These are phyloP conservation scores for Whitmania pigra DNA, from an alignment of 1,140 invertebrate genomes.

Conservation along the genomic window DNA sequence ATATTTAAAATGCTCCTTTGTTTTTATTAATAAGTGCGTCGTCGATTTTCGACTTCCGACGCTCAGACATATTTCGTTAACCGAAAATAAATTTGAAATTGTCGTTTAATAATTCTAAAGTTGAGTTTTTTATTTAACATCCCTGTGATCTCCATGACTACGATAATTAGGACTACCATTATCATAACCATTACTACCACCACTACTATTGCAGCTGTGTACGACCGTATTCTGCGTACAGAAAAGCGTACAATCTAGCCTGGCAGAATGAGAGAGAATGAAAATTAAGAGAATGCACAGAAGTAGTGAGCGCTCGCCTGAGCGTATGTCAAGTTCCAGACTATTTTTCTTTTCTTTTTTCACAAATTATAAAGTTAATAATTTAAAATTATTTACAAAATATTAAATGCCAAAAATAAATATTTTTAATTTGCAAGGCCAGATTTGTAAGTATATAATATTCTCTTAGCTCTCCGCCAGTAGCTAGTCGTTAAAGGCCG, in stretches of 20 bases:
- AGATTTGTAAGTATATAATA: too few relatives aligned
- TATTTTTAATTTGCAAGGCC: too few relatives aligned
- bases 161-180: neutral
- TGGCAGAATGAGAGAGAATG: too few relatives aligned
- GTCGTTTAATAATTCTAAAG: neutral
- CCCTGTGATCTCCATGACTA: neutral
- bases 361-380: neutral
- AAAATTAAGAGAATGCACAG: too few relatives aligned
- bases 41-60: neutral
- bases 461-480: too few relatives aligned
- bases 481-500: too few relatives aligned
- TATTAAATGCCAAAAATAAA: too few relatives aligned
- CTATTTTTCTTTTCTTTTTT: neutral
- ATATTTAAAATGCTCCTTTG: neutral
- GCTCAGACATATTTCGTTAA: neutral
- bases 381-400: neutral
- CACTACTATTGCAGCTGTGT: constrained; percentile 7
- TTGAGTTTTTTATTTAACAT: neutral
- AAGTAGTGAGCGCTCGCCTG: too few relatives aligned
- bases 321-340: neutral
- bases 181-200: constrained; percentile 10
- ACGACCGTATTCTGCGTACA: neutral
- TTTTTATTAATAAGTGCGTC: neutral
- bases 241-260: too few relatives aligned
- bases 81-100: neutral